phyloP scores from a whole-genome alignment of 2,797 vertebrate genomes.

The Anabas testudineus region DNA sequence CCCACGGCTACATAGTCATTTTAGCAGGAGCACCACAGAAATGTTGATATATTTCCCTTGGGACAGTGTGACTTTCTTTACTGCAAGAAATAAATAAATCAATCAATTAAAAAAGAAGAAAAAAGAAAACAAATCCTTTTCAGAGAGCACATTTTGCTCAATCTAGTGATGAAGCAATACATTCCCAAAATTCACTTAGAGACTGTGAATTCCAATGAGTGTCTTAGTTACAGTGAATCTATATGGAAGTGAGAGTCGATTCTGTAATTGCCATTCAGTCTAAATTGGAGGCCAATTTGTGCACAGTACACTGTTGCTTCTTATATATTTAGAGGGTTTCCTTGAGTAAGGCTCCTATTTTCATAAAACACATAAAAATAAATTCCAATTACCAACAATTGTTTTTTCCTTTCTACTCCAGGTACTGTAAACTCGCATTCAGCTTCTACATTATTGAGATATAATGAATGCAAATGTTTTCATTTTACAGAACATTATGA shows the following conservation, averaged over 20 bases:
- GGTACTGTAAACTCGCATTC: not conserved
- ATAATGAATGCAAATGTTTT: conserved; percentile 6
- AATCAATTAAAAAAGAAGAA: conserved; percentile 16
- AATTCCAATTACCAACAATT: conserved; percentile 10
- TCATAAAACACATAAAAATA: conserved; percentile 10
- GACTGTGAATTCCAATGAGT: conserved; percentile 56
- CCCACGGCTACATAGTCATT: conserved; percentile 50
- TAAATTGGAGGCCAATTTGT: conserved; percentile 48
- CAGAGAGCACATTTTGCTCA: conserved; percentile 60
- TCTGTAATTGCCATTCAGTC: conserved; percentile 28
- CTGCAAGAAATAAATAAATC: too few relatives aligned
- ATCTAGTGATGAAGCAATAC: conserved; percentile 49
- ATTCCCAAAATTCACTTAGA: conserved; percentile 15
- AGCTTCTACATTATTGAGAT: conserved; percentile 2
- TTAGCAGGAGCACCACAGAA: conserved; percentile 33
- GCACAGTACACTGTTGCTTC: conserved; percentile 11
- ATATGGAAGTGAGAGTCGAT: conserved; percentile 43
- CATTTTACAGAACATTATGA: not conserved
- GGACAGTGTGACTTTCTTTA: conserved; percentile 37
- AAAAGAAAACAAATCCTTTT: conserved; percentile 35
- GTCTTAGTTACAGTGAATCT: conserved; percentile 44
- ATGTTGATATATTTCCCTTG: conserved; percentile 62
- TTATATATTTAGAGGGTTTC: conserved; percentile 28
- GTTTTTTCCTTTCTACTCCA: not conserved
- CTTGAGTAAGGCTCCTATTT: not conserved